Evolutionary conservation across 2,797 vertebrate species (phyloP).

Genomic region (Tragelaphus eurycerus): DNA sequence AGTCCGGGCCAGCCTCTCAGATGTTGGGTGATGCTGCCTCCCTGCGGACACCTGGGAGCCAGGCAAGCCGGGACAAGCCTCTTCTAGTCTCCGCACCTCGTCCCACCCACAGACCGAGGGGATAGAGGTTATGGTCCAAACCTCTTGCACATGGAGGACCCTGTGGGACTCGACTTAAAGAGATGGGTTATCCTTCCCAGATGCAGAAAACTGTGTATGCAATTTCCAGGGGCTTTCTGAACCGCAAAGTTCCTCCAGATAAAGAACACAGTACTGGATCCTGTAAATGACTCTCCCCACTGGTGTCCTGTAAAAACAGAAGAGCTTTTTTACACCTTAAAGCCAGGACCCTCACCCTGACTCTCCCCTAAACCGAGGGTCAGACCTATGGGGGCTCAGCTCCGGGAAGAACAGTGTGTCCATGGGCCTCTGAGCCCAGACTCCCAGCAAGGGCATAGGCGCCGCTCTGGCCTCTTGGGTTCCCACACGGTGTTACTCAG

Average conservation of each 20-base stretch:
- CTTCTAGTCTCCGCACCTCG: not conserved
- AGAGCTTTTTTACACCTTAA: not conserved
- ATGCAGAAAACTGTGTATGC: not conserved
- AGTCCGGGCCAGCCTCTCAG: not conserved
- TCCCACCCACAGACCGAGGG: not conserved
- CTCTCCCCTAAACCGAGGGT: not conserved
- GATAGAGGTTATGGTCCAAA: not conserved
- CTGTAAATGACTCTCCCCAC: not conserved
- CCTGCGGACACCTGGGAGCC: not conserved
- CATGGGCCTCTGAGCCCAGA: not conserved
- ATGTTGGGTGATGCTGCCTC: not conserved
- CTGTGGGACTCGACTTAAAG: not conserved
- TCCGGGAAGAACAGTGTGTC: not conserved
- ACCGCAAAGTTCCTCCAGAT: not conserved
- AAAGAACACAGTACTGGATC: not conserved
- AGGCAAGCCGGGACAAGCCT: not conserved
- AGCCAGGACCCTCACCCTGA: not conserved
- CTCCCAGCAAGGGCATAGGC: not conserved
- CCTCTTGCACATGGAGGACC: not conserved
- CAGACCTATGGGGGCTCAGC: not conserved
- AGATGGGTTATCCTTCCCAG: not conserved
- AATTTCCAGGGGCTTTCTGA: not conserved
- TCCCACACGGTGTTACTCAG: not conserved
- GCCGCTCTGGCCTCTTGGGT: rapidly evolving
- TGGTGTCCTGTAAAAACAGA: not conserved